These are phyloP conservation scores for Pteronotus mesoamericanus DNA, from an alignment of 2,797 vertebrate genomes.

Conservation along the genomic window DNA sequence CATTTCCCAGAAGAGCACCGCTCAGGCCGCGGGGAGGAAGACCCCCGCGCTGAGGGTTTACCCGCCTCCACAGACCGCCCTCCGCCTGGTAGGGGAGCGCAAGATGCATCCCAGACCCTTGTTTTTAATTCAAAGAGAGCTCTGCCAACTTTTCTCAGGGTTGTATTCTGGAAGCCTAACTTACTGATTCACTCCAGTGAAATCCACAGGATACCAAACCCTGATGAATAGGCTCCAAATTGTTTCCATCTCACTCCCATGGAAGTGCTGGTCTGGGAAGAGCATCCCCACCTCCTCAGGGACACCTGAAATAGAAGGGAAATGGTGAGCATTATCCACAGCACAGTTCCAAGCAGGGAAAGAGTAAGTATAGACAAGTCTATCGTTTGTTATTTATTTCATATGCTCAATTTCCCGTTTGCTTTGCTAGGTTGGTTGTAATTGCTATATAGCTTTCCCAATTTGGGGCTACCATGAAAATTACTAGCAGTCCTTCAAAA, in stretches of 20 bases:
- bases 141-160: slow-evolving; percentile 73
- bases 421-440: not conserved
- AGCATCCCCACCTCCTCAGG: not conserved
- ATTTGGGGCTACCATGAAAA: not conserved
- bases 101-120: slow-evolving; percentile 75
- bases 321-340: not conserved
- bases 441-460: not conserved
- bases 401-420: not conserved
- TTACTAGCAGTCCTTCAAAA: not conserved
- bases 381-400: not conserved
- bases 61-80: slow-evolving; percentile 71
- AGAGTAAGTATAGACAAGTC: not conserved
- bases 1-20: slow-evolving; percentile 43
- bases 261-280: not conserved
- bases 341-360: not conserved
- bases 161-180: slow-evolving; percentile 59
- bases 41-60: slow-evolving; percentile 59
- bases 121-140: slow-evolving; percentile 77
- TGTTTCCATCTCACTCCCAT: not conserved
- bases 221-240: slow-evolving; percentile 37
- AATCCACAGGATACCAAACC: slow-evolving; percentile 55
- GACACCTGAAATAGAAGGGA: not conserved
- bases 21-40: slow-evolving; percentile 39
- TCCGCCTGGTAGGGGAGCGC: slow-evolving; percentile 71
- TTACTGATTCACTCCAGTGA: slow-evolving; percentile 68